Percentiles rank a stretch among this genome's conserved stretches.
phyloP scores from a whole-genome alignment of 2,888 invertebrate genomes.

The Limenitis camilla region DNA sequence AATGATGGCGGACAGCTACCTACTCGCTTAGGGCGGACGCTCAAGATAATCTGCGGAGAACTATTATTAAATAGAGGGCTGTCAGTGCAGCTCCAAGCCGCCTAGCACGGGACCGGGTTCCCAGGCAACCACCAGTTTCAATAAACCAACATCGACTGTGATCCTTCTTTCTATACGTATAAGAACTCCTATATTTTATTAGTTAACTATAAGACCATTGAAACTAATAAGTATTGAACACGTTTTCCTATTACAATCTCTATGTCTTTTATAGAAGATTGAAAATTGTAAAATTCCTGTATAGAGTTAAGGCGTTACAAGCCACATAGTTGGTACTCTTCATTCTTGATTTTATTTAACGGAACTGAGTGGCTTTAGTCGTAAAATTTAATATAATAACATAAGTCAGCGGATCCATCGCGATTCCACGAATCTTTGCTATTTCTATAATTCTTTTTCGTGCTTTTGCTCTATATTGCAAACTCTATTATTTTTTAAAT shows the following conservation, averaged over 20 bases:
- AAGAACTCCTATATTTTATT: constrained; percentile 1
- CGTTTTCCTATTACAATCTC: background rate
- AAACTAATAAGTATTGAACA: background rate
- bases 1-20: constrained; percentile 70
- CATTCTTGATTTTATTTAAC: constrained; percentile 13
- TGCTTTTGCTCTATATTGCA: background rate
- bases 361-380: constrained; percentile 8
- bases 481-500: no score
- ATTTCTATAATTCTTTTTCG: background rate
- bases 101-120: constrained; percentile 29
- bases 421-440: background rate
- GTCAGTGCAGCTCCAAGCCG: constrained; percentile 44
- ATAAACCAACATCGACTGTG: constrained; percentile 12
- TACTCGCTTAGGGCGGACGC: constrained; percentile 61
- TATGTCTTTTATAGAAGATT: background rate
- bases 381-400: constrained; percentile 5
- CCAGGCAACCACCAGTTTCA: constrained; percentile 15
- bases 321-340: background rate
- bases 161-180: constrained; percentile 3
- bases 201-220: background rate
- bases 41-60: constrained; percentile 63
- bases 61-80: constrained; percentile 68
- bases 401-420: background rate
- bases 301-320: background rate
- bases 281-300: background rate